phyloP scores from a whole-genome alignment of 2,113 vertebrate species.

The Pterophyllum scalare region DNA sequence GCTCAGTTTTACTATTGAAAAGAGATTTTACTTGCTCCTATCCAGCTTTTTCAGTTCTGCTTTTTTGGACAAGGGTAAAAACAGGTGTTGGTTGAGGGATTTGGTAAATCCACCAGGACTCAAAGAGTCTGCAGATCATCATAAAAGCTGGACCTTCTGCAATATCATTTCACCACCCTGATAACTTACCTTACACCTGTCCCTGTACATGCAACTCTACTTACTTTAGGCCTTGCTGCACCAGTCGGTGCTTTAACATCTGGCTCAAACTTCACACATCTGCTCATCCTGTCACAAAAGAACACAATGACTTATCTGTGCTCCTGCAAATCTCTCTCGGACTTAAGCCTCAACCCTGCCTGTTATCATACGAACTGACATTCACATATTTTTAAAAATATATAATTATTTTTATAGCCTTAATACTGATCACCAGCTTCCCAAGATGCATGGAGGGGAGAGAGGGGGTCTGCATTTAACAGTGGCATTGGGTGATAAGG shows the following conservation, averaged over 20 bases:
- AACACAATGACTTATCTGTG: conserved; percentile 22
- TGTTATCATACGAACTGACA: conserved; percentile 18
- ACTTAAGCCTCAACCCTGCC: conserved; percentile 17
- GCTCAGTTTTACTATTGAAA: conserved; percentile 28
- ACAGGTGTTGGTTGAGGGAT: neutral
- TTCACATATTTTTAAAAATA: conserved; percentile 23
- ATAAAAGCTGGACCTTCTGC: conserved; percentile 10
- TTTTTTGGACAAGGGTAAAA: neutral
- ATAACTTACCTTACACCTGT: conserved; percentile 33
- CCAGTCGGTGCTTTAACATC: neutral
- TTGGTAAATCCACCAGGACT: neutral
- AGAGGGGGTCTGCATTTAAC: neutral
- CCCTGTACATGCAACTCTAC: conserved; percentile 49
- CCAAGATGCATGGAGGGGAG: neutral
- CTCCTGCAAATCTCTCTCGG: conserved; percentile 6
- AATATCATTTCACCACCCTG: neutral
- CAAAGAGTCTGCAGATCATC: conserved; percentile 14
- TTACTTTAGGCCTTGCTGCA: conserved; percentile 4
- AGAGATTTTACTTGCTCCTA: neutral
- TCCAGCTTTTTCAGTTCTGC: conserved; percentile 8
- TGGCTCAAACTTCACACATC: neutral
- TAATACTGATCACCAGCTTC: neutral
- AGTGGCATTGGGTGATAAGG: conserved; percentile 34
- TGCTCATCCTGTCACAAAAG: neutral
- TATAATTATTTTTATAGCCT: neutral